phyloP scores from a whole-genome alignment of 1,140 invertebrate species.

The Ceratoteleas bidentatus region DNA sequence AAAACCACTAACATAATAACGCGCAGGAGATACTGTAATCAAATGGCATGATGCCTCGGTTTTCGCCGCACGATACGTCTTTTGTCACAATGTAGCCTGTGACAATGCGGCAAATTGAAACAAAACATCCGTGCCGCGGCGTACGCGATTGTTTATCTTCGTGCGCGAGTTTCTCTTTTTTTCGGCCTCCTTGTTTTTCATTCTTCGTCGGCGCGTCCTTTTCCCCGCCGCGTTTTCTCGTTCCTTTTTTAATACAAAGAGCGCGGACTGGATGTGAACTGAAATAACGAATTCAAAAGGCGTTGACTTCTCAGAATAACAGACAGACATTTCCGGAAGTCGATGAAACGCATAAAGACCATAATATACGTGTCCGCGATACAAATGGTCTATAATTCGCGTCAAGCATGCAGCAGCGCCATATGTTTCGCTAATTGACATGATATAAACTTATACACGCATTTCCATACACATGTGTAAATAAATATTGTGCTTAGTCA shows the following conservation, averaged over 20 bases:
- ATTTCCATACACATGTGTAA: conserved; percentile 57
- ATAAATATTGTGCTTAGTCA: conserved; percentile 62
- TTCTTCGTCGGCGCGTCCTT: background rate
- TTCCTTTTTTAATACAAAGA: conserved; percentile 57
- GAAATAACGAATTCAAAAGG: conserved; percentile 67
- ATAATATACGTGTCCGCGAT: conserved; percentile 69
- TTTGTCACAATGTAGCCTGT: conserved; percentile 53
- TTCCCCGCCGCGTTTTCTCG: background rate
- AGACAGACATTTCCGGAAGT: conserved; percentile 69
- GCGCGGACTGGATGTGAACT: conserved; percentile 60
- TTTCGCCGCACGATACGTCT: conserved; percentile 44
- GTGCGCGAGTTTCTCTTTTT: conserved; percentile 32
- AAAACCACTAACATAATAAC: conserved; percentile 49
- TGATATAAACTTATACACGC: conserved; percentile 57
- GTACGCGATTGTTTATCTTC: conserved; percentile 59
- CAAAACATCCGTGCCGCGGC: conserved; percentile 48
- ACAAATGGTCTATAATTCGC: conserved; percentile 68
- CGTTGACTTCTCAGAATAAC: conserved; percentile 68
- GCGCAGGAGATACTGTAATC: conserved; percentile 48
- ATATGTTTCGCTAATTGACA: conserved; percentile 68
- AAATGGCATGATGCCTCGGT: conserved; percentile 55
- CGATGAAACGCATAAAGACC: conserved; percentile 70
- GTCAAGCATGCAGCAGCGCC: conserved; percentile 63
- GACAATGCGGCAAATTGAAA: conserved; percentile 51
- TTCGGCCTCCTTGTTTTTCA: background rate